These are phyloP conservation scores for Pholis gunnellus DNA, from an alignment of 2,113 vertebrate genomes.

Conservation along the genomic window DNA sequence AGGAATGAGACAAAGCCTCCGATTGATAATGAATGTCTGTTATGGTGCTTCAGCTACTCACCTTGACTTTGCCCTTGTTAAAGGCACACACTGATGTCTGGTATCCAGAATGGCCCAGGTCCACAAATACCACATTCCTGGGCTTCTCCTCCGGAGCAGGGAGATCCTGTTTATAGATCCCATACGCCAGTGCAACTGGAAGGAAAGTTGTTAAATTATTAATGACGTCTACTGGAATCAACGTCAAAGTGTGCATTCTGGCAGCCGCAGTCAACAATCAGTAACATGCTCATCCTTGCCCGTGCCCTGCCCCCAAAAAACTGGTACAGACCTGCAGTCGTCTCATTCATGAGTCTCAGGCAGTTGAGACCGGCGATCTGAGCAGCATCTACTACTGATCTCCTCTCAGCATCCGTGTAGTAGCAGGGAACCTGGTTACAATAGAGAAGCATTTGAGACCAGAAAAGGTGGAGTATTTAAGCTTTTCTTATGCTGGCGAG, in stretches of 20 bases:
- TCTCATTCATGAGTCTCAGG: slow-evolving; percentile 95
- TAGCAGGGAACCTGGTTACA: slow-evolving; percentile 91
- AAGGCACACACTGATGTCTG: slow-evolving; percentile 98
- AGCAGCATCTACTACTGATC: slow-evolving; percentile 96
- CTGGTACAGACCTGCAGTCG: slow-evolving; percentile 90
- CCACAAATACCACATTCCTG: slow-evolving; percentile 97
- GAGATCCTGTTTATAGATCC: slow-evolving; percentile 99
- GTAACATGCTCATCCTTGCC: not conserved
- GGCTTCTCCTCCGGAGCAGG: slow-evolving; percentile 95
- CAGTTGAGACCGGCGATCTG: slow-evolving; percentile 99
- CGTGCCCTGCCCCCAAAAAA: not conserved
- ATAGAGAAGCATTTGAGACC: not conserved
- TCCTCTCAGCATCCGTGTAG: slow-evolving; percentile 96
- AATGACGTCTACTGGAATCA: not conserved
- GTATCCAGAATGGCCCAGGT: slow-evolving; percentile 95
- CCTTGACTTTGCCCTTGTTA: slow-evolving; percentile 98
- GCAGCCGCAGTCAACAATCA: not conserved
- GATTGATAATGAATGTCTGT: not conserved
- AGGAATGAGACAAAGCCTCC: not conserved
- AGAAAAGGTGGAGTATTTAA: not conserved
- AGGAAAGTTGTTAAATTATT: not conserved
- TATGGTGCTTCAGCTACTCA: slow-evolving; percentile 63
- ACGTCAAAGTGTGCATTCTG: not conserved
- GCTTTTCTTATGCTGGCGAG: not conserved
- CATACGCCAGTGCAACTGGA: slow-evolving; percentile 95